Conservation (phyloP, 1,140 invertebrate species). For the Pseudomyrmex cubaensis region DNA sequence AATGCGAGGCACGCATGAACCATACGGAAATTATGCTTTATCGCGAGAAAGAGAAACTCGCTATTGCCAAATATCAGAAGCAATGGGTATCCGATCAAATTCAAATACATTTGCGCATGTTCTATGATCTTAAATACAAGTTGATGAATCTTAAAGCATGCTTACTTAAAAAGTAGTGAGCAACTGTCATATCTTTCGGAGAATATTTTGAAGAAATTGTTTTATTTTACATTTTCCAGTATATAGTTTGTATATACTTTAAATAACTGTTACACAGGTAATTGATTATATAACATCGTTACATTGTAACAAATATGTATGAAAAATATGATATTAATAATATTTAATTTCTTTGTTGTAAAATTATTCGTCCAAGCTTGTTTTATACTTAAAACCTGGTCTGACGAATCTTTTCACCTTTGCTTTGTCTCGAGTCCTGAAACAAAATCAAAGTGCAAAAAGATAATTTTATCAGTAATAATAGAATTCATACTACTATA, state of each 20-base stretch:
- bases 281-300: too few species aligned
- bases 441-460: constrained; percentile 45
- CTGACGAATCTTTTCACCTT: constrained; percentile 85
- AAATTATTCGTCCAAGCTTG: constrained; percentile 65
- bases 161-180: not conserved
- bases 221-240: too few species aligned
- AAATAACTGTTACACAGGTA: too few species aligned
- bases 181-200: not conserved
- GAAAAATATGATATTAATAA: not conserved
- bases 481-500: too few species aligned
- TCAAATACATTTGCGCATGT: constrained; percentile 47
- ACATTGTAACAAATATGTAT: constrained; percentile 5
- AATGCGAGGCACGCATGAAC: constrained; percentile 33
- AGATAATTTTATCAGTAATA: not conserved
- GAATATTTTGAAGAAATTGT: not conserved
- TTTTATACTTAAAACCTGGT: constrained; percentile 81
- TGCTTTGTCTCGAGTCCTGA: constrained; percentile 82
- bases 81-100: constrained; percentile 48
- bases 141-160: constrained; percentile 50
- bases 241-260: too few species aligned
- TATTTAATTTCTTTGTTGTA: constrained; percentile 6
- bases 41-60: constrained; percentile 67
- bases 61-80: constrained; percentile 48
- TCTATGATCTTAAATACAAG: constrained; percentile 73
- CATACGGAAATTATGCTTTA: constrained; percentile 69